These are phyloP conservation scores for Psilopsiagon aurifrons DNA, from an alignment of 2,113 vertebrate species.

Conservation along the genomic window DNA sequence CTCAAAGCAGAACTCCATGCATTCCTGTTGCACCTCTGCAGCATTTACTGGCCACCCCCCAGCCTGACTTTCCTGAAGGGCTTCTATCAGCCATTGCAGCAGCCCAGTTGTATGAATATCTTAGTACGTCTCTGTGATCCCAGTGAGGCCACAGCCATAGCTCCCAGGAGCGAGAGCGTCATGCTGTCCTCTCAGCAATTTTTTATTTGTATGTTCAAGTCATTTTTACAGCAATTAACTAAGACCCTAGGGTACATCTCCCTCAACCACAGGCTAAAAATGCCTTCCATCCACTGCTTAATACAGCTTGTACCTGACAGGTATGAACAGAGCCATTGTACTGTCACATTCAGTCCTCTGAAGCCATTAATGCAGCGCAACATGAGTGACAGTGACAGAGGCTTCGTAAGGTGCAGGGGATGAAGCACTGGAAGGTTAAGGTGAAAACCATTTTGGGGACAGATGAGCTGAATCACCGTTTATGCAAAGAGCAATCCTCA, in stretches of 20 bases:
- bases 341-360: not conserved
- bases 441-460: not conserved
- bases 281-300: not conserved
- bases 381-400: not conserved
- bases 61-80: not conserved
- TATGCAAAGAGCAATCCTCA: not conserved
- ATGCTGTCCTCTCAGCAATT: not conserved
- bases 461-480: not conserved
- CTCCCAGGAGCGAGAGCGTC: not conserved
- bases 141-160: not conserved
- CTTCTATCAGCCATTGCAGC: not conserved
- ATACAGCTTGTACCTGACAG: not conserved
- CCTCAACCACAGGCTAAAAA: not conserved
- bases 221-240: constrained; percentile 25
- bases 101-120: not conserved
- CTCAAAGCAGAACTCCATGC: not conserved
- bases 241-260: not conserved
- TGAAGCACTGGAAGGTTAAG: not conserved
- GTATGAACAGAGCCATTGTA: not conserved
- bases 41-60: too few species aligned
- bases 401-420: not conserved
- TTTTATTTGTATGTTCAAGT: not conserved
- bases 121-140: not conserved
- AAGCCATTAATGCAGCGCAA: not conserved
- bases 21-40: not conserved